A percentile compares a stretch with the other conserved stretches of the same genome.
Conservation (phyloP, 2,888 invertebrate species). For the Theretra japonica region DNA sequence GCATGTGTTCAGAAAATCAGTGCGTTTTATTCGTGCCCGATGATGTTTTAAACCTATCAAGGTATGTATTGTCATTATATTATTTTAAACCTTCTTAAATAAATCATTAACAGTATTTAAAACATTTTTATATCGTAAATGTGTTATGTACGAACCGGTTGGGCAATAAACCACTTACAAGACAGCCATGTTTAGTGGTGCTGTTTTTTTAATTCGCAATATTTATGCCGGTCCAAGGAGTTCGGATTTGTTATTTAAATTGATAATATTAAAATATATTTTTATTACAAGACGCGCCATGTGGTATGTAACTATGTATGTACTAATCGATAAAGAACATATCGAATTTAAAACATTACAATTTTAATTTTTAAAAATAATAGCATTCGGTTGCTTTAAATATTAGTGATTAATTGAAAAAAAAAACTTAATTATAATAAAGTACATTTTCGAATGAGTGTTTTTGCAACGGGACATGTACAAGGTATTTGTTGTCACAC, state of each 20-base stretch:
- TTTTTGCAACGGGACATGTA: constrained; percentile 1
- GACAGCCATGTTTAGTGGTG: constrained; percentile 40
- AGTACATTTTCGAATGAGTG: neutral
- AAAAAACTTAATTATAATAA: too few species aligned
- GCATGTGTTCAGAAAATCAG: constrained; percentile 30
- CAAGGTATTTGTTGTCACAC: neutral
- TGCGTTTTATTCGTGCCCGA: constrained; percentile 24
- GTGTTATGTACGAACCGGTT: constrained; percentile 38
- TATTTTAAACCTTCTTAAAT: neutral
- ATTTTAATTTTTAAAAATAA: too few species aligned
- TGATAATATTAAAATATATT: neutral
- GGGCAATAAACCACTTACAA: constrained; percentile 38
- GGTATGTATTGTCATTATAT: constrained; percentile 4
- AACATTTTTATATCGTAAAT: neutral
- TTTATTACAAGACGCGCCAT: neutral
- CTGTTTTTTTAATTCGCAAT: constrained; percentile 36
- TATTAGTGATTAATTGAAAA: neutral
- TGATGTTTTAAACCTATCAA: constrained; percentile 20
- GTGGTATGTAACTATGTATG: neutral
- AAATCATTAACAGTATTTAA: neutral
- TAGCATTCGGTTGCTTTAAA: too few species aligned
- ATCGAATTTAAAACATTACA: too few species aligned
- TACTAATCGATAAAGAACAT: neutral
- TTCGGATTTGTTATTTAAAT: neutral
- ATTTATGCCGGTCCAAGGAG: constrained; percentile 25